phyloP scores from a whole-genome alignment of 2,797 vertebrate genomes.

The Centroberyx gerrardi region DNA sequence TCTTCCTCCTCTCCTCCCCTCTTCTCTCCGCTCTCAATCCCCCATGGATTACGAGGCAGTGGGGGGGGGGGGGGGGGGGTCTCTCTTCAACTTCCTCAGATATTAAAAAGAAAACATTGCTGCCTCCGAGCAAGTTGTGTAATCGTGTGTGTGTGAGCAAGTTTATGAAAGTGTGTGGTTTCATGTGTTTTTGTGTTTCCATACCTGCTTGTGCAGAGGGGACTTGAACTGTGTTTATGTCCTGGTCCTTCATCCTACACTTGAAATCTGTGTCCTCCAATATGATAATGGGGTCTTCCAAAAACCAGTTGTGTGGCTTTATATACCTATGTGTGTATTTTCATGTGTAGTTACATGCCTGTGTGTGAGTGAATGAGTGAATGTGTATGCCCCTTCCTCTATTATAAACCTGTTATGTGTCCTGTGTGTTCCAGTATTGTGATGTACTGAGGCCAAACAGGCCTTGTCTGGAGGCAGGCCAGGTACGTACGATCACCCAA shows the following conservation, averaged over 20 bases:
- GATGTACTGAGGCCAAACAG: conserved; percentile 80
- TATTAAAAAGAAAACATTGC: conserved; percentile 45
- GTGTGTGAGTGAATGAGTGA: background rate
- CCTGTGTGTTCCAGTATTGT: conserved; percentile 86
- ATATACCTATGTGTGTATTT: background rate
- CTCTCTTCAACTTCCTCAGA: conserved; percentile 32
- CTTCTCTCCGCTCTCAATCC: conserved; percentile 5
- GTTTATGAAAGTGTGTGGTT: background rate
- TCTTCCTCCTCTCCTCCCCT: background rate
- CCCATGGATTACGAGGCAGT: conserved; percentile 33
- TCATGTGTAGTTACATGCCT: too few relatives aligned
- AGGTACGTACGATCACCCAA: conserved; percentile 82
- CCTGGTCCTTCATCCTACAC: conserved; percentile 7
- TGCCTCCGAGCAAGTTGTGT: conserved; percentile 11
- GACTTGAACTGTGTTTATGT: background rate
- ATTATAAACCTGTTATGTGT: conserved; percentile 63
- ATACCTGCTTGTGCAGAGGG: background rate
- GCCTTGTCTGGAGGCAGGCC: conserved; percentile 69
- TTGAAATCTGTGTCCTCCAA: background rate
- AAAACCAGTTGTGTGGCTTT: background rate
- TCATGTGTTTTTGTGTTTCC: conserved; percentile 3
- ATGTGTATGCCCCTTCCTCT: conserved; percentile 4
- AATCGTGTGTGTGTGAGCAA: background rate
- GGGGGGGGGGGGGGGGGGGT: conserved; percentile 12
- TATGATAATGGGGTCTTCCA: background rate